A percentile compares a stretch with the other conserved stretches of the same genome.
These are phyloP conservation scores for Caenorhabditis doughertyi DNA, from an alignment of 2,888 invertebrate species.

Conservation along the genomic window DNA sequence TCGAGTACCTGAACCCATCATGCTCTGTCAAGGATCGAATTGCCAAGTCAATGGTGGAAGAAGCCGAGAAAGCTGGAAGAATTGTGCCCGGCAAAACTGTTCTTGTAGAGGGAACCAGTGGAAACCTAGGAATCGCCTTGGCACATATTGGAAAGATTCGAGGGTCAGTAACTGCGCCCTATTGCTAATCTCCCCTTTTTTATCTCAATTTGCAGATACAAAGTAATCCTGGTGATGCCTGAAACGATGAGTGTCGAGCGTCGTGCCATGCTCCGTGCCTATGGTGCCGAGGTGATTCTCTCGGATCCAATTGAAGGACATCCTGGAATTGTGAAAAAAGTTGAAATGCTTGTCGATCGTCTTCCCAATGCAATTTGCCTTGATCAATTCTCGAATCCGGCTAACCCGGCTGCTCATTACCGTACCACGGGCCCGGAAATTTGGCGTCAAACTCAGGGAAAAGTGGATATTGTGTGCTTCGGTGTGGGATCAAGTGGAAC, in stretches of 20 bases:
- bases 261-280: slow-evolving; percentile 76
- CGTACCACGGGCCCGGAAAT: slow-evolving; percentile 81
- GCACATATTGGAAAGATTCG: slow-evolving; percentile 71
- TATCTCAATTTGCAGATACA: slow-evolving; percentile 70
- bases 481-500: slow-evolving; percentile 80
- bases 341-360: slow-evolving; percentile 48
- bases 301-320: slow-evolving; percentile 65
- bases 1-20: slow-evolving; percentile 82
- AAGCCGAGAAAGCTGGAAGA: slow-evolving; percentile 65
- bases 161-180: slow-evolving; percentile 33
- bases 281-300: slow-evolving; percentile 70
- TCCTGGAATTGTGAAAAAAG: slow-evolving; percentile 55
- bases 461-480: slow-evolving; percentile 79
- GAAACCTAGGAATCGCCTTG: slow-evolving; percentile 82
- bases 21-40: slow-evolving; percentile 81
- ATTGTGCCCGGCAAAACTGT: slow-evolving; percentile 70
- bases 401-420: slow-evolving; percentile 79
- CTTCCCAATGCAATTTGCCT: slow-evolving; percentile 70
- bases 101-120: slow-evolving; percentile 78
- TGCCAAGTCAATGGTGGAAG: slow-evolving; percentile 78
- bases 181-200: not conserved
- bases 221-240: slow-evolving; percentile 81
- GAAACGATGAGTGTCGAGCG: slow-evolving; percentile 80
- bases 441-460: slow-evolving; percentile 80
- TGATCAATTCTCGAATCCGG: slow-evolving; percentile 78